phyloP scores from a whole-genome alignment of 1,140 invertebrate species.

The Hypsibius dujardini region DNA sequence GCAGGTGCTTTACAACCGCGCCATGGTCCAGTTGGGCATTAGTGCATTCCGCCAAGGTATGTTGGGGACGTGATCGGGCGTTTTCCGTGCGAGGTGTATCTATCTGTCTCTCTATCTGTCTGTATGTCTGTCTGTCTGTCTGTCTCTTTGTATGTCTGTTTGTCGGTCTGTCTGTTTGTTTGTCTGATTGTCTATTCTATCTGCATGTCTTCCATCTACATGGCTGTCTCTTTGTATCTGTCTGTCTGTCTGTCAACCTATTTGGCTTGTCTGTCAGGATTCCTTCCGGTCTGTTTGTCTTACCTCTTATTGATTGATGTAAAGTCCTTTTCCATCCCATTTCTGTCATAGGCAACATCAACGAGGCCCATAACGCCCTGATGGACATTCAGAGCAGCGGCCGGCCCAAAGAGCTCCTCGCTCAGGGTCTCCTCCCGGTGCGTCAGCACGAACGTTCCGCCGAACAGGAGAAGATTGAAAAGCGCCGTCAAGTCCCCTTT shows the following conservation, averaged over 20 bases:
- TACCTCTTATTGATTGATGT: neutral
- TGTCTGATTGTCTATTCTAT: too few species aligned
- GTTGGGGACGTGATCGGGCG: neutral
- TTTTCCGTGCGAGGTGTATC: too few species aligned
- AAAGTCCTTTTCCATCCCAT: neutral
- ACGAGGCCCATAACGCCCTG: constrained; percentile 89
- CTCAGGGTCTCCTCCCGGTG: constrained; percentile 57
- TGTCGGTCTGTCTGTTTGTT: too few species aligned
- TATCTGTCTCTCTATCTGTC: too few species aligned
- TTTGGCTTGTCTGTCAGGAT: neutral
- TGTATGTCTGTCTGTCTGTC: too few species aligned
- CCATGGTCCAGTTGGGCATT: constrained; percentile 91
- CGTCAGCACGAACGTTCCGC: constrained; percentile 85
- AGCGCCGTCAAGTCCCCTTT: constrained; percentile 93
- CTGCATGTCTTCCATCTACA: too few species aligned
- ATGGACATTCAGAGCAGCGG: constrained; percentile 95
- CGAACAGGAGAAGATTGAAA: constrained; percentile 96
- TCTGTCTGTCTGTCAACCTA: too few species aligned
- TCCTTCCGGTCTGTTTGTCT: too few species aligned
- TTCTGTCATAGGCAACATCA: constrained; percentile 47
- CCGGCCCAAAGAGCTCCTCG: constrained; percentile 84
- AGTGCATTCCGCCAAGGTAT: constrained; percentile 88
- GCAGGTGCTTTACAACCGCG: constrained; percentile 91
- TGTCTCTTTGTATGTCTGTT: too few species aligned
- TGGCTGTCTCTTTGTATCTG: too few species aligned